A percentile compares a stretch with the other conserved stretches of the same genome.
Conservation (phyloP, 2,888 invertebrate species). For the Strigamia crassipes region DNA sequence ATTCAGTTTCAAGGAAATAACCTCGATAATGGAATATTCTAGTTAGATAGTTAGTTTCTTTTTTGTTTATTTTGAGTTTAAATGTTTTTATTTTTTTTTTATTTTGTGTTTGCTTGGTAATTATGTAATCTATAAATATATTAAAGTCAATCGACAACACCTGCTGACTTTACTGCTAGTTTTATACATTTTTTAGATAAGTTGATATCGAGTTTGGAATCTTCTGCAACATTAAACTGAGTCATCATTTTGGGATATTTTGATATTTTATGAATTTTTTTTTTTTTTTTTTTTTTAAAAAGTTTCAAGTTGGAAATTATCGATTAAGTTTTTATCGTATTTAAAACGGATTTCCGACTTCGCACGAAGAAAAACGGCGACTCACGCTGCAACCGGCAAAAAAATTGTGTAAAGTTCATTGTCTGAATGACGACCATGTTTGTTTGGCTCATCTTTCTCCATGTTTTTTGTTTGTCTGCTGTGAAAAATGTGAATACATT, state of each 20-base stretch:
- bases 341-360: background rate
- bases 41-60: background rate
- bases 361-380: no score
- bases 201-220: background rate
- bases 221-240: background rate
- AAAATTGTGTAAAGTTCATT: no score
- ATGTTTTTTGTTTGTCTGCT: background rate
- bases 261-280: background rate
- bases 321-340: background rate
- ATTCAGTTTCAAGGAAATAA: constrained; percentile 20
- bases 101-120: background rate
- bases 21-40: constrained; percentile 14
- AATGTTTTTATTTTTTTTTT: background rate
- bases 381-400: no score
- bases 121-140: background rate
- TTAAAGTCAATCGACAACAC: background rate
- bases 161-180: background rate
- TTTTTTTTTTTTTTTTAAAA: background rate
- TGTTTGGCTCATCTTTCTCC: background rate
- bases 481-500: background rate
- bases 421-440: background rate
- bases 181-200: background rate
- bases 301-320: background rate
- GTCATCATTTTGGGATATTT: background rate
- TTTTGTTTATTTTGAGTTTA: background rate